A percentile compares a stretch with the other conserved stretches of the same genome.
Evolutionary conservation across 2,113 vertebrate species (phyloP).

Genomic region (Pandion haliaetus): DNA sequence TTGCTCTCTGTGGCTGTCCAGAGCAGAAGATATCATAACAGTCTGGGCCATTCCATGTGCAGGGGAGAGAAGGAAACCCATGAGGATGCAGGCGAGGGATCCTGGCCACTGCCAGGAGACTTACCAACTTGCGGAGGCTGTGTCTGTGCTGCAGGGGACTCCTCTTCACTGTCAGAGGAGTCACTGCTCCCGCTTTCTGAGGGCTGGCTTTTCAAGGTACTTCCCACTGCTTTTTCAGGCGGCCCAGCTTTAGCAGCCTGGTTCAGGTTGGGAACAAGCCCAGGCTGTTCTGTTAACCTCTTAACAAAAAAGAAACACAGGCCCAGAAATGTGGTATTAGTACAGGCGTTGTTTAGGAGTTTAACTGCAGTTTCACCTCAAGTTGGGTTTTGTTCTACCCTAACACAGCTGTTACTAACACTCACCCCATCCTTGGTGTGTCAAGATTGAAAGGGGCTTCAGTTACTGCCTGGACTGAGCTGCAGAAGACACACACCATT

Average conservation of each 20-base stretch:
- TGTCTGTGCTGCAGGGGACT: neutral
- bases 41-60: neutral
- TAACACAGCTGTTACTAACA: neutral
- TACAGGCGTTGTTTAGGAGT: neutral
- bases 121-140: neutral
- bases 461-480: neutral
- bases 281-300: conserved; percentile 53
- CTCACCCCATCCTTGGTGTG: neutral
- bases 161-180: conserved; percentile 69
- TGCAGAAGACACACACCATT: neutral
- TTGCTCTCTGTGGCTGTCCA: neutral
- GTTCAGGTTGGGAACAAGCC: conserved; percentile 38
- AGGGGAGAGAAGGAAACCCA: neutral
- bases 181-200: conserved; percentile 45
- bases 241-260: conserved; percentile 50
- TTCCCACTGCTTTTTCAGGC: conserved; percentile 19
- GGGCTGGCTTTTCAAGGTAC: conserved; percentile 45
- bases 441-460: neutral
- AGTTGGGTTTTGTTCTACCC: neutral
- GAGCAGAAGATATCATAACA: neutral
- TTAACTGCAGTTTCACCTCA: neutral
- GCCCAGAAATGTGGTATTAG: neutral
- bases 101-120: neutral
- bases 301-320: conserved; percentile 13
- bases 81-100: neutral